phyloP scores from a whole-genome alignment of 2,888 invertebrate genomes.

The Cepaea hortensis region DNA sequence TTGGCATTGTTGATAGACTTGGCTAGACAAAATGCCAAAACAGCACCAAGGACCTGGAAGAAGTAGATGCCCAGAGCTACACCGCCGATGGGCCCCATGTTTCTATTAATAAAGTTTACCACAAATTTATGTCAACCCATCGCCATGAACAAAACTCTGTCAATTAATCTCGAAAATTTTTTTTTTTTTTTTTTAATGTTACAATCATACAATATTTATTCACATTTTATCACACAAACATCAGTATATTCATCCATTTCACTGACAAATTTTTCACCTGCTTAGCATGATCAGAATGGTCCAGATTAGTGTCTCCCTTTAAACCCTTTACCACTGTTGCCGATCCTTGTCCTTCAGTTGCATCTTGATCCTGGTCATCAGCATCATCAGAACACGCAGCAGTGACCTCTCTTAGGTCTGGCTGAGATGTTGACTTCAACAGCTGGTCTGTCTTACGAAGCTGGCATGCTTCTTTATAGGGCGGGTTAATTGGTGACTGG shows the following conservation, averaged over 20 bases:
- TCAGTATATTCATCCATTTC: background rate
- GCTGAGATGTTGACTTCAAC: constrained; percentile 58
- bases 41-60: constrained; percentile 82
- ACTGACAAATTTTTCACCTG: constrained; percentile 2
- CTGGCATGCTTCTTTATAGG: constrained; percentile 79
- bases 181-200: no score
- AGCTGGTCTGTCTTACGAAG: constrained; percentile 72
- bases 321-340: background rate
- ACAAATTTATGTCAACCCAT: constrained; percentile 88
- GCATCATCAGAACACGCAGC: constrained; percentile 9
- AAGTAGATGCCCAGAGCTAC: constrained; percentile 81
- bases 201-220: background rate
- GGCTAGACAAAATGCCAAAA: constrained; percentile 86
- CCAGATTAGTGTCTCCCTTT: background rate
- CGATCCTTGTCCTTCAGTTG: background rate
- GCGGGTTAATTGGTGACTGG: constrained; percentile 80
- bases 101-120: constrained; percentile 82
- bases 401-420: background rate
- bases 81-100: constrained; percentile 84
- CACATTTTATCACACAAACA: no score
- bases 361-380: background rate
- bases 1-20: constrained; percentile 87
- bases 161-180: no score
- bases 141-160: no score
- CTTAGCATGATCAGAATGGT: background rate